A percentile compares a stretch with the other conserved stretches of the same genome.
Evolutionary conservation across 2,888 invertebrate genomes (phyloP).

Genomic region (Brenthis daphne): DNA sequence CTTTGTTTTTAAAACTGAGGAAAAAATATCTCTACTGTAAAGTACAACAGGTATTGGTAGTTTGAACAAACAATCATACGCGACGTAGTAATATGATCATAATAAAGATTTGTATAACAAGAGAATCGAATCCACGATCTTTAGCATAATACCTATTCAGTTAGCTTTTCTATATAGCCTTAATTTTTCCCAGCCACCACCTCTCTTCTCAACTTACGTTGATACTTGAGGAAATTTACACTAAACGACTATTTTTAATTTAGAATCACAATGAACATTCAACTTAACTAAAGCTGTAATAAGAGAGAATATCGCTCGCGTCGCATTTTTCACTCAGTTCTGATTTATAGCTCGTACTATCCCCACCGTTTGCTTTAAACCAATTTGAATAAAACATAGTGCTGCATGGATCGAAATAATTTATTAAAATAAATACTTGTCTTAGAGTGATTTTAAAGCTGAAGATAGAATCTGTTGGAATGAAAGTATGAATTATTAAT

Average conservation of each 20-base stretch:
- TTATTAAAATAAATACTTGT: constrained; percentile 15
- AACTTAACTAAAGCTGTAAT: constrained; percentile 28
- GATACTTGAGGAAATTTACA: constrained; percentile 31
- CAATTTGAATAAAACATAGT: constrained; percentile 58
- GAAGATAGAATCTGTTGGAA: constrained; percentile 1
- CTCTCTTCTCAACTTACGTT: not conserved
- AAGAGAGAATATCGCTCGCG: constrained; percentile 25
- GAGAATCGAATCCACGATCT: no score
- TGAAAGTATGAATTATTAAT: constrained; percentile 18
- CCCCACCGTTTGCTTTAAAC: constrained; percentile 59
- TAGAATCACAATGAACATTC: constrained; percentile 26
- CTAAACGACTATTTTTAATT: constrained; percentile 32
- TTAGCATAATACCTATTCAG: no score
- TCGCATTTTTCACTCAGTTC: constrained; percentile 32
- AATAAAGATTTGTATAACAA: no score
- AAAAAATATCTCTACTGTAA: no score
- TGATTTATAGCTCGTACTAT: constrained; percentile 63
- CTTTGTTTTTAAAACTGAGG: no score
- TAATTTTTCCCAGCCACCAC: no score
- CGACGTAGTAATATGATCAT: no score
- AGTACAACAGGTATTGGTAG: no score
- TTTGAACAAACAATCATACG: no score
- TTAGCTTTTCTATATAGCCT: no score
- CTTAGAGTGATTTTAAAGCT: constrained; percentile 14
- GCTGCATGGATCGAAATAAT: constrained; percentile 30